These are phyloP conservation scores for Abrostola tripartita DNA, from an alignment of 2,888 invertebrate species.

Conservation along the genomic window DNA sequence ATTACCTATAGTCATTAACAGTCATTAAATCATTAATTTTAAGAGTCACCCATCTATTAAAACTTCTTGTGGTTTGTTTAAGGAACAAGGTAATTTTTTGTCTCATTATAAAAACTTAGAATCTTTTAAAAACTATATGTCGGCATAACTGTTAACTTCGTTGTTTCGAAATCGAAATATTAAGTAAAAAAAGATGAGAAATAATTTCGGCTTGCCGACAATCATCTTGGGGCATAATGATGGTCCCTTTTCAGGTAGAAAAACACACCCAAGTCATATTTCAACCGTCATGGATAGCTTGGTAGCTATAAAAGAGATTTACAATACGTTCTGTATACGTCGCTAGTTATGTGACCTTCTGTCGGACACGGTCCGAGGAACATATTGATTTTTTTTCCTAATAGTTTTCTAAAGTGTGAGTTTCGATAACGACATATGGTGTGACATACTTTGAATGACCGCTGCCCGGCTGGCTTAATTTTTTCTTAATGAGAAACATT, in stretches of 20 bases:
- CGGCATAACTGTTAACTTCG: slow-evolving; percentile 74
- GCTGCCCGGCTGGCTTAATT: slow-evolving; percentile 70
- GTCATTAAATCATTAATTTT: slow-evolving; percentile 59
- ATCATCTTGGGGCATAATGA: slow-evolving; percentile 83
- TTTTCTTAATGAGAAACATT: slow-evolving; percentile 64
- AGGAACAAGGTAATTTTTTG: slow-evolving; percentile 69
- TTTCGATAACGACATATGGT: slow-evolving; percentile 78
- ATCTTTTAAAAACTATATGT: slow-evolving; percentile 67
- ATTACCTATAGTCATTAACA: slow-evolving; percentile 44
- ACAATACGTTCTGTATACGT: slow-evolving; percentile 84
- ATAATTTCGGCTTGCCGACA: slow-evolving; percentile 85
- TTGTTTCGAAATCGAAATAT: slow-evolving; percentile 76
- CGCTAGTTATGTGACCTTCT: slow-evolving; percentile 85
- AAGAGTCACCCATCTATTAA: slow-evolving; percentile 59
- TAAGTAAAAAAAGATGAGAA: slow-evolving; percentile 76
- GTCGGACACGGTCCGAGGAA: slow-evolving; percentile 77
- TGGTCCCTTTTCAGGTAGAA: slow-evolving; percentile 86
- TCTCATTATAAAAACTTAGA: slow-evolving; percentile 66
- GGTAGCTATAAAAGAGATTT: slow-evolving; percentile 86
- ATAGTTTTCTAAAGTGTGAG: slow-evolving; percentile 72
- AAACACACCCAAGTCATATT: slow-evolving; percentile 85
- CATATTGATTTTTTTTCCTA: slow-evolving; percentile 83
- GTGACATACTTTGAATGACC: slow-evolving; percentile 79
- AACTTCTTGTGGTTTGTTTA: slow-evolving; percentile 69
- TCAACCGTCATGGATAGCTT: slow-evolving; percentile 83